Conservation (phyloP, 2,888 invertebrate species). For the Caenorhabditis sp. region DNA sequence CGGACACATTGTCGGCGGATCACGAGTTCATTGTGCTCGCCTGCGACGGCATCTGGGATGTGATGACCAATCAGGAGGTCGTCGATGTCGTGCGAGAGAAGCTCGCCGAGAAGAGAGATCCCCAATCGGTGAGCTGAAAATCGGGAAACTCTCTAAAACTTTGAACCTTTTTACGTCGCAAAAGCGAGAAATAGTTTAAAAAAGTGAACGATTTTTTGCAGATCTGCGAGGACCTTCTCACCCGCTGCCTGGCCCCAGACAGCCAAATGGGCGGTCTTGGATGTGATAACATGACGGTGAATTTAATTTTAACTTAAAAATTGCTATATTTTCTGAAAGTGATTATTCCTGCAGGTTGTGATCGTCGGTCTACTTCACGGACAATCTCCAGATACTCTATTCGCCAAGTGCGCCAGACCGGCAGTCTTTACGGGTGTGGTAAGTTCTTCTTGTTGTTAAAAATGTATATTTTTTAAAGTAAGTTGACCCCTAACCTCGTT, state of each 20-base stretch:
- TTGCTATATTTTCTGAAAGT: background rate
- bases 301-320: conserved; percentile 8
- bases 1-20: conserved; percentile 87
- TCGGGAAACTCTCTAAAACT: background rate
- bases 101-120: conserved; percentile 88
- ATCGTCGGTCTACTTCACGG: conserved; percentile 72
- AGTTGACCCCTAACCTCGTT: too few relatives aligned
- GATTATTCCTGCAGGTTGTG: conserved; percentile 49
- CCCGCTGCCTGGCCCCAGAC: conserved; percentile 94
- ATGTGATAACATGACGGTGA: conserved; percentile 95
- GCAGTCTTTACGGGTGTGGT: conserved; percentile 50
- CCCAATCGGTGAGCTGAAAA: conserved; percentile 84
- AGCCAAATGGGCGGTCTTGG: conserved; percentile 96
- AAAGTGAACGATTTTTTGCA: conserved; percentile 66
- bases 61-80: conserved; percentile 90
- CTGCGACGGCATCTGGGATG: conserved; percentile 99
- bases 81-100: conserved; percentile 90
- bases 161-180: too few relatives aligned
- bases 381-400: conserved; percentile 51
- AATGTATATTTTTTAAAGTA: too few relatives aligned
- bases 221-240: conserved; percentile 96
- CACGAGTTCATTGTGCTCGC: conserved; percentile 97
- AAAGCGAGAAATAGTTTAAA: background rate
- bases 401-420: conserved; percentile 57
- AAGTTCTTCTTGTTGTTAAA: too few relatives aligned